A percentile compares a stretch with the other conserved stretches of the same genome.
phyloP scores from a whole-genome alignment of 2,113 vertebrate species.

The Poecilia latipinna region DNA sequence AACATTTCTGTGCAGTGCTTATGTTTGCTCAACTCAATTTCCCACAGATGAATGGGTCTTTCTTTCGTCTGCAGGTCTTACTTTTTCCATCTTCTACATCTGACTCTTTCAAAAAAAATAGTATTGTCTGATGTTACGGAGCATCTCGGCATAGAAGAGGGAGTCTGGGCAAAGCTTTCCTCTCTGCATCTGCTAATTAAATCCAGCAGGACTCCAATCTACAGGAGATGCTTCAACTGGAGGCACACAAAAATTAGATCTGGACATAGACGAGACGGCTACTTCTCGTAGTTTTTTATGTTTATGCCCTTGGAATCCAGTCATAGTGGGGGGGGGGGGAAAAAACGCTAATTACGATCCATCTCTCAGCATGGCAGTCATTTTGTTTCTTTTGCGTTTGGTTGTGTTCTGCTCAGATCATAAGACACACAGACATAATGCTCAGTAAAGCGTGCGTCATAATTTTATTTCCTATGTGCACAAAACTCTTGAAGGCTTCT shows the following conservation, averaged over 20 bases:
- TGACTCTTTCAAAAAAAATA: constrained; percentile 2
- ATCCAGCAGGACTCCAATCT: constrained; percentile 50
- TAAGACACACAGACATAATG: constrained; percentile 2
- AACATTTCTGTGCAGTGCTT: no score
- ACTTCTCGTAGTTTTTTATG: constrained; percentile 23
- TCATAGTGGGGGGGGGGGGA: neutral
- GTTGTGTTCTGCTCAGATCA: constrained; percentile 28
- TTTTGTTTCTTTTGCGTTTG: constrained; percentile 17
- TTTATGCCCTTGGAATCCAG: constrained; percentile 42
- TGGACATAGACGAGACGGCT: constrained; percentile 15
- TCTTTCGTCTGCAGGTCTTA: constrained; percentile 4
- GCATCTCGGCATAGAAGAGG: constrained; percentile 26
- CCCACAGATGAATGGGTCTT: constrained; percentile 4
- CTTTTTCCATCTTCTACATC: constrained; percentile 24
- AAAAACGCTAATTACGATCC: constrained; percentile 23
- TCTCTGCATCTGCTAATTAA: constrained; percentile 59
- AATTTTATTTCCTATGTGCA: constrained; percentile 49
- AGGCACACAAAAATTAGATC: constrained; percentile 49
- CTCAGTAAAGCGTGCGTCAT: constrained; percentile 46
- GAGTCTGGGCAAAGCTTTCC: constrained; percentile 23
- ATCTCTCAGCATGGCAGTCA: constrained; percentile 24
- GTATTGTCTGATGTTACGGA: constrained; percentile 42
- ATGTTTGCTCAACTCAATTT: constrained; percentile 9
- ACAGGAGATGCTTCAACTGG: constrained; percentile 26
- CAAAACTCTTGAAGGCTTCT: constrained; percentile 33